Conservation (phyloP, 35 echinoderm and acorn worm species). For the Acanthaster planci region DNA sequence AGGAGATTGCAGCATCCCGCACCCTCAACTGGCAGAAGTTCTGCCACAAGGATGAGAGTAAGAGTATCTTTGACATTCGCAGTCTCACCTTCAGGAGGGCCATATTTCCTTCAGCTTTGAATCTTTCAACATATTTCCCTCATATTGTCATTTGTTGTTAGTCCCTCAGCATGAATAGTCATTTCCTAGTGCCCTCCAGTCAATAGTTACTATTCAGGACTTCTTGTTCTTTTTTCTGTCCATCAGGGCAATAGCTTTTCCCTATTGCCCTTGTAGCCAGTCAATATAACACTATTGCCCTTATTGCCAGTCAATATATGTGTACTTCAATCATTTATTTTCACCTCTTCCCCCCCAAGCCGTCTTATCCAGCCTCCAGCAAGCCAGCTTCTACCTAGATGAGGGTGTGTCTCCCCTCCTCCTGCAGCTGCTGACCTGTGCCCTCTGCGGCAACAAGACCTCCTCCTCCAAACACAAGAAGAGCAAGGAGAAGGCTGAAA, state of each 20-base stretch:
- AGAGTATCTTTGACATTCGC: conserved; percentile 14
- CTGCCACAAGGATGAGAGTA: conserved; percentile 82
- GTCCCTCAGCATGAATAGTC: no score
- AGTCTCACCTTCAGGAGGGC: no score
- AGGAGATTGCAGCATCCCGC: conserved; percentile 85
- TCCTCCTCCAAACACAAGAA: conserved; percentile 55
- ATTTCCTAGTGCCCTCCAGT: no score
- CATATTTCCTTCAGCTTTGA: no score
- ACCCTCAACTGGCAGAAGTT: conserved; percentile 99
- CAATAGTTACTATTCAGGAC: no score
- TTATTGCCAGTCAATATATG: neutral
- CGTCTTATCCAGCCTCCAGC: conserved; percentile 80
- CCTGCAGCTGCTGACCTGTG: conserved; percentile 90
- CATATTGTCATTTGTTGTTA: no score
- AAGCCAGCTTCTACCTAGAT: conserved; percentile 90
- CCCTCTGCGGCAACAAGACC: conserved; percentile 90
- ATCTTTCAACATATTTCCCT: no score
- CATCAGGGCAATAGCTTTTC: no score
- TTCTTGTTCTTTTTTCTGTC: no score
- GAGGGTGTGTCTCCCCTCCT: conserved; percentile 89
- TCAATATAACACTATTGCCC: neutral
- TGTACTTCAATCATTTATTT: neutral
- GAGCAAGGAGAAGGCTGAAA: conserved; percentile 50
- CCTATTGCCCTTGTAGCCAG: neutral
- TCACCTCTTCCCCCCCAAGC: conserved; percentile 38